These are phyloP conservation scores for Micronycteris hirsuta DNA, from an alignment of 2,113 vertebrate species.

Conservation along the genomic window DNA sequence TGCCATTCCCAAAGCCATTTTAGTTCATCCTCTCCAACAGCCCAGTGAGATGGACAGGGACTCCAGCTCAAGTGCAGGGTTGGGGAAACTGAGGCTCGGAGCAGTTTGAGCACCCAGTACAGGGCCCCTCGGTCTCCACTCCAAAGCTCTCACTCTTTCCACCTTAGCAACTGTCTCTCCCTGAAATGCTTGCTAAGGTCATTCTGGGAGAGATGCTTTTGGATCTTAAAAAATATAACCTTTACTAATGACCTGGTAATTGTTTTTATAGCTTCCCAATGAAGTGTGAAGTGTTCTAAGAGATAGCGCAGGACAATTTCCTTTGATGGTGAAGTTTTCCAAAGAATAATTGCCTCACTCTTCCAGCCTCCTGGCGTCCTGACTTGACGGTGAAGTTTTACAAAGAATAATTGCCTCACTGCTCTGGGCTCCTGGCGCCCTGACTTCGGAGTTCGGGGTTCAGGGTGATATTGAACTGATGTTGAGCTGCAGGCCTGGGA, in stretches of 20 bases:
- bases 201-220: conserved; percentile 47
- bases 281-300: conserved; percentile 72
- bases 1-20: not conserved
- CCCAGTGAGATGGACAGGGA: not conserved
- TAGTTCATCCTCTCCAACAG: not conserved
- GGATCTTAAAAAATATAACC: conserved; percentile 59
- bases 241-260: conserved; percentile 76
- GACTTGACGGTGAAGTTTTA: conserved; percentile 54
- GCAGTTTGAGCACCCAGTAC: not conserved
- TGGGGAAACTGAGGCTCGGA: not conserved
- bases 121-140: not conserved
- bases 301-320: conserved; percentile 61
- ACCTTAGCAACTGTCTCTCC: not conserved
- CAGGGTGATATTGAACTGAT: not conserved
- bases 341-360: conserved; percentile 22
- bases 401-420: conserved; percentile 24
- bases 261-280: conserved; percentile 71
- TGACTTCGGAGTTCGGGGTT: not conserved
- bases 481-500: not conserved
- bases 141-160: not conserved
- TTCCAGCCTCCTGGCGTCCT: not conserved
- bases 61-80: not conserved
- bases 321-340: conserved; percentile 59
- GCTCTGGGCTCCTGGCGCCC: not conserved
- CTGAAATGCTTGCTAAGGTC: conserved; percentile 42